phyloP scores from a whole-genome alignment of 1,140 invertebrate species.

The Anoplolepis gracilipes region DNA sequence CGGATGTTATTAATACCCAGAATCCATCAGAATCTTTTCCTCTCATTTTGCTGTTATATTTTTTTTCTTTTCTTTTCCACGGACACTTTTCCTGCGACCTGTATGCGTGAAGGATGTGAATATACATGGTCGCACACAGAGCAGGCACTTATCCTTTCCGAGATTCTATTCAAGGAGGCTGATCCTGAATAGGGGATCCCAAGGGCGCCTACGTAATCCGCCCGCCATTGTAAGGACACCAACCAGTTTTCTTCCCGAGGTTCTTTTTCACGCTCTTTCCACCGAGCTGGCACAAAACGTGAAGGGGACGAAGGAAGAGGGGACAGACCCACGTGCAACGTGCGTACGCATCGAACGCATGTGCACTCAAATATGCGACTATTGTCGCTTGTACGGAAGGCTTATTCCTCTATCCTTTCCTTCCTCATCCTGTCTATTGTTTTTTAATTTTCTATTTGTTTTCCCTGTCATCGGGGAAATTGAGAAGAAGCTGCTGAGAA shows the following conservation, averaged over 20 bases:
- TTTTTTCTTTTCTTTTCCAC: neutral
- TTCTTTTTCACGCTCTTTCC: conserved; percentile 78
- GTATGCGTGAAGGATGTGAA: conserved; percentile 10
- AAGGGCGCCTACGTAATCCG: conserved; percentile 82
- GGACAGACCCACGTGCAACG: neutral
- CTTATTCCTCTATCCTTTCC: neutral
- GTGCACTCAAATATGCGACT: neutral
- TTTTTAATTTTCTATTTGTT: conserved; percentile 21
- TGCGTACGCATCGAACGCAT: neutral
- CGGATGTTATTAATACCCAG: conserved; percentile 32
- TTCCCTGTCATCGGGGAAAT: neutral
- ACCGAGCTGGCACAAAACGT: conserved; percentile 30
- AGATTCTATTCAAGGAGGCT: conserved; percentile 75
- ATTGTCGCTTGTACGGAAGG: conserved; percentile 12
- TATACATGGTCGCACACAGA: conserved; percentile 21
- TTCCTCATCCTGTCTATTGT: neutral
- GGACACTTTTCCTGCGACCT: conserved; percentile 24
- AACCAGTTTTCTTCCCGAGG: conserved; percentile 75
- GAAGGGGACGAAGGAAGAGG: neutral
- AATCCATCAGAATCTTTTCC: neutral
- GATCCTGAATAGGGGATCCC: conserved; percentile 78
- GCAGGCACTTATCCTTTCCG: conserved; percentile 67
- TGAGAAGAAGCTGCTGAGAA: no score
- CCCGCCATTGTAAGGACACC: conserved; percentile 74
- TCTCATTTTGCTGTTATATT: neutral